phyloP scores from a whole-genome alignment of 2,888 invertebrate species.

The Patella depressa region DNA sequence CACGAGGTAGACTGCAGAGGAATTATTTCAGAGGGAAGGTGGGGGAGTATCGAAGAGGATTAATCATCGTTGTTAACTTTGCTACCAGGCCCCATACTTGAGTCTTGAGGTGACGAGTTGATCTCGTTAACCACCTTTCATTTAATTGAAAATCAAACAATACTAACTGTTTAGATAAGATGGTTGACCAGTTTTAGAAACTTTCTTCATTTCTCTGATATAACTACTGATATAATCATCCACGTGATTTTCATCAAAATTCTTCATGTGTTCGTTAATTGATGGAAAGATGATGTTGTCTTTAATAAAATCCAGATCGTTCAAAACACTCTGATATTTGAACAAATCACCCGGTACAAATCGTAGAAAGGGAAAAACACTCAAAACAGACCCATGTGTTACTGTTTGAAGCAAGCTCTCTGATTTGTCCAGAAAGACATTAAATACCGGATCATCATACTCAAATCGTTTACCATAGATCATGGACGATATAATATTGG shows the following conservation, averaged over 20 bases:
- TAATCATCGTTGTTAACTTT: no score
- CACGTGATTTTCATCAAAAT: constrained; percentile 33
- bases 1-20: no score
- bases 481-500: constrained; percentile 28
- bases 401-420: constrained; percentile 12
- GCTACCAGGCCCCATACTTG: no score
- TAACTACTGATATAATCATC: constrained; percentile 47
- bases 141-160: neutral
- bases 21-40: no score
- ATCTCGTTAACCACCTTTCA: no score
- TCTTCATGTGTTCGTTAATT: constrained; percentile 28
- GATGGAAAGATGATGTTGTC: constrained; percentile 21
- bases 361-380: constrained; percentile 34
- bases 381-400: constrained; percentile 9
- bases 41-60: no score
- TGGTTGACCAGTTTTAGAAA: constrained; percentile 22
- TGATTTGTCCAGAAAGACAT: neutral
- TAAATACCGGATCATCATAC: constrained; percentile 20
- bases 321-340: constrained; percentile 26
- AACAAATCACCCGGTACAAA: constrained; percentile 44
- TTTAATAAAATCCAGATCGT: constrained; percentile 18
- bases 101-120: no score
- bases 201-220: constrained; percentile 35
- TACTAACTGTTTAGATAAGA: constrained; percentile 33
- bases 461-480: constrained; percentile 26